Conservation (phyloP, 2,113 vertebrate genomes). For the Strix uralensis region DNA sequence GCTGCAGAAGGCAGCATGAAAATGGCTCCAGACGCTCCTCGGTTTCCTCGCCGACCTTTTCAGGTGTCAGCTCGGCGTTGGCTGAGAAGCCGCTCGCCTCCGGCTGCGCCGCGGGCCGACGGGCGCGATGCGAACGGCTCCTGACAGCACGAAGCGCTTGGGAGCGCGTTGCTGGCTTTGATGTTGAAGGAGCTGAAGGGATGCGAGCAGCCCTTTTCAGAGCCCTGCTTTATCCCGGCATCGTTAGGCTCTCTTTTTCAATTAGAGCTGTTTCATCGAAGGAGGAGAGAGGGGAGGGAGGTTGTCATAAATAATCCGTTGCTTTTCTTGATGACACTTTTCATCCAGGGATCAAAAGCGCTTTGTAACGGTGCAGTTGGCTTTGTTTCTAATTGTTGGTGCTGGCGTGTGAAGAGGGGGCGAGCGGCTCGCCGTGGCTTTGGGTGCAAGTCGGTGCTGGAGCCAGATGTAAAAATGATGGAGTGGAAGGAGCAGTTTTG, state of each 20-base stretch:
- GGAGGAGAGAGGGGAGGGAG: too few relatives aligned
- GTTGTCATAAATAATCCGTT: neutral
- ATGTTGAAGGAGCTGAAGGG: neutral
- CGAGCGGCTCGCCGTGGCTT: accelerated
- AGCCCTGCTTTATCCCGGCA: neutral
- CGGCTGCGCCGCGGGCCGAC: neutral
- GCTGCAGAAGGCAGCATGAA: neutral
- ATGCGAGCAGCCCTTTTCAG: neutral
- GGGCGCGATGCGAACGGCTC: neutral
- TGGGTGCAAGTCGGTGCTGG: accelerated
- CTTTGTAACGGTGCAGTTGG: accelerated
- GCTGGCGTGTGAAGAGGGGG: accelerated
- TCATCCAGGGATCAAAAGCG: neutral
- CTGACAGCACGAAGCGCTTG: neutral
- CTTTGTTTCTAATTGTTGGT: neutral
- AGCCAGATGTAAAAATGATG: neutral
- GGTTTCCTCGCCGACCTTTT: neutral
- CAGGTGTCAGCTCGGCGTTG: neutral
- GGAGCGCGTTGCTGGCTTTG: neutral
- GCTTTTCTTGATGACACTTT: neutral
- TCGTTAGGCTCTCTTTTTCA: neutral
- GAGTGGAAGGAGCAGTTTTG: neutral
- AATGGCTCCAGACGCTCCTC: neutral
- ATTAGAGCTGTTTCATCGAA: neutral
- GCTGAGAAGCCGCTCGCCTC: neutral